Evolutionary conservation across 2,113 vertebrate species (phyloP).

Genomic region (Burhinus oedicnemus): DNA sequence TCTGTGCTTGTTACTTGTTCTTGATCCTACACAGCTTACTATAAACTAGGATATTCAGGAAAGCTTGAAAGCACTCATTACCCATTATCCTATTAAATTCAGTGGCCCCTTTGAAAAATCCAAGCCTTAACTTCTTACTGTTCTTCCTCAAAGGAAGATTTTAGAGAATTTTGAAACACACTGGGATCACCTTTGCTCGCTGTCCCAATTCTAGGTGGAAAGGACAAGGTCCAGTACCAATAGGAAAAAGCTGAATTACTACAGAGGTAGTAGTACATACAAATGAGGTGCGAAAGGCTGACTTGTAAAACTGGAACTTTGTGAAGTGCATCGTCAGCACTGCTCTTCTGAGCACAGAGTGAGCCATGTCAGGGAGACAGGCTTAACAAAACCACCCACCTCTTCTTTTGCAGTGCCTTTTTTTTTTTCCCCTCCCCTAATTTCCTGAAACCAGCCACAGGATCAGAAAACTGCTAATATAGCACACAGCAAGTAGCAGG

Average conservation of each 20-base stretch:
- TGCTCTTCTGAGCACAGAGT: background rate
- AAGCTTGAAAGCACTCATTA: background rate
- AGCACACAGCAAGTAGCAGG: background rate
- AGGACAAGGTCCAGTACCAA: background rate
- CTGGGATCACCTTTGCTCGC: background rate
- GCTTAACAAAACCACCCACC: background rate
- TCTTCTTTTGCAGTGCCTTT: background rate
- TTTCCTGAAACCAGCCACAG: background rate
- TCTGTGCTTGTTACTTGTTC: background rate
- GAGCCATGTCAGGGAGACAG: background rate
- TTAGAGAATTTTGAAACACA: background rate
- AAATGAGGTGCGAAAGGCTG: background rate
- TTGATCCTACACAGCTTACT: background rate
- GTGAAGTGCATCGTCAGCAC: background rate
- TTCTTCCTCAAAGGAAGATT: background rate
- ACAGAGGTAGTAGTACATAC: background rate
- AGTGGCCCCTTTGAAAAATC: background rate
- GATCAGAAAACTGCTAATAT: background rate
- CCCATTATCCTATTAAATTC: conserved; percentile 8
- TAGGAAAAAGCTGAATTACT: background rate
- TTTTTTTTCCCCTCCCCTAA: accelerated
- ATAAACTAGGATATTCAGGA: background rate
- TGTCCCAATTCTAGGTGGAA: background rate
- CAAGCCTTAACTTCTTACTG: background rate
- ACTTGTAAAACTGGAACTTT: background rate